Conservation (phyloP, 2,797 vertebrate genomes). For the Okamejei kenojei region DNA sequence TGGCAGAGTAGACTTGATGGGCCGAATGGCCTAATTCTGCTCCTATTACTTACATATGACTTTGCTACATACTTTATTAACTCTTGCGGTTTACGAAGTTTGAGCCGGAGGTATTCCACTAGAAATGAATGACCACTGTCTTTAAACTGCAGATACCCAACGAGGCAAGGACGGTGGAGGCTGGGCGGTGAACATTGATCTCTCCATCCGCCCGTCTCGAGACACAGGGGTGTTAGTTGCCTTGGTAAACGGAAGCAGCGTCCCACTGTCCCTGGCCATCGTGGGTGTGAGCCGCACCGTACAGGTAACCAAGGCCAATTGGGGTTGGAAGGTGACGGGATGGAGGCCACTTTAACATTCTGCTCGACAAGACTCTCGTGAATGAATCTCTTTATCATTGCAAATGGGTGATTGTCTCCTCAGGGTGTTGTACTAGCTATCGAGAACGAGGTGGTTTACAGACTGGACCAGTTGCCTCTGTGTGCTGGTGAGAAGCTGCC, state of each 20-base stretch:
- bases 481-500: slow-evolving; percentile 73
- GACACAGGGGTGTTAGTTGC: slow-evolving; percentile 79
- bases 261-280: slow-evolving; percentile 77
- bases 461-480: slow-evolving; percentile 61
- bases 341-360: not conserved
- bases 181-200: slow-evolving; percentile 67
- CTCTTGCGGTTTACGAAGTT: too few species aligned
- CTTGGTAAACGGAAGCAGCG: slow-evolving; percentile 67
- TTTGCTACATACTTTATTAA: not conserved
- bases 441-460: slow-evolving; percentile 64
- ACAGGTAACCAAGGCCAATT: slow-evolving; percentile 60
- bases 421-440: slow-evolving; percentile 76
- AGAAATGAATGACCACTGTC: not conserved
- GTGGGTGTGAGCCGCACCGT: slow-evolving; percentile 75
- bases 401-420: not conserved
- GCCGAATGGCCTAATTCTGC: too few species aligned
- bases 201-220: slow-evolving; percentile 72
- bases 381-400: too few species aligned
- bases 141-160: not conserved
- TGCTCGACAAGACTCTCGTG: not conserved
- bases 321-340: too few species aligned
- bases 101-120: not conserved
- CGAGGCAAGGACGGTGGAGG: slow-evolving; percentile 51
- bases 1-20: too few species aligned
- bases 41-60: too few species aligned